Evolutionary conservation across 2,113 vertebrate species (phyloP).

Genomic region (Halcyon malimbica): DNA sequence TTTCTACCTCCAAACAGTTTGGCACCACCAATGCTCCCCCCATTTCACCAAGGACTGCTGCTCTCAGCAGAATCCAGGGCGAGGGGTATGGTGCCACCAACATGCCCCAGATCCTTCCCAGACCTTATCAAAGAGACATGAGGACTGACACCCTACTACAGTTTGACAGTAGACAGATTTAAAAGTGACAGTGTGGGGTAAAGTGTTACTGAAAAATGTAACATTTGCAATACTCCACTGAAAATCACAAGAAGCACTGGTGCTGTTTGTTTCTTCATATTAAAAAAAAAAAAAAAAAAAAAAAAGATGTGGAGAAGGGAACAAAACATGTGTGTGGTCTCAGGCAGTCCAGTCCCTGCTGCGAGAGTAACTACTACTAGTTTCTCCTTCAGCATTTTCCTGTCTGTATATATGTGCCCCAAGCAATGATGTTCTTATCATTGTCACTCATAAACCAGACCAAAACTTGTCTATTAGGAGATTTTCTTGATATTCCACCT

Average conservation of each 20-base stretch:
- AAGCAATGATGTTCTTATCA: neutral
- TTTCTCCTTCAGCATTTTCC: neutral
- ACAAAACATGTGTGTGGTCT: neutral
- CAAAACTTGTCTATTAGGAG: neutral
- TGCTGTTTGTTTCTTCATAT: neutral
- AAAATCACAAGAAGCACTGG: neutral
- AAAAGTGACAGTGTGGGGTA: constrained; percentile 4
- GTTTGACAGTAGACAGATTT: constrained; percentile 49
- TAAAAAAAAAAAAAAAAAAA: neutral
- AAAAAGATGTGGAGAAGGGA: neutral
- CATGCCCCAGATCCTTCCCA: neutral
- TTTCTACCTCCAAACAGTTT: neutral
- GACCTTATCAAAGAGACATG: neutral
- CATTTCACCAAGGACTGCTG: neutral
- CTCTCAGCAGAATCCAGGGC: neutral
- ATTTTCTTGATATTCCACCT: neutral
- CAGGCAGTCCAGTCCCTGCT: neutral
- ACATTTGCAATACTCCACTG: neutral
- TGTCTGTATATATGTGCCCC: neutral
- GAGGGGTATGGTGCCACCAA: neutral
- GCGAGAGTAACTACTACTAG: neutral
- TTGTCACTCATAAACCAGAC: neutral
- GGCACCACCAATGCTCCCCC: neutral
- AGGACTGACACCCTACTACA: neutral
- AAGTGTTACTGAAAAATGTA: constrained; percentile 33